These are phyloP conservation scores for Leptoclinus maculatus DNA, from an alignment of 2,797 vertebrate species.

Conservation along the genomic window DNA sequence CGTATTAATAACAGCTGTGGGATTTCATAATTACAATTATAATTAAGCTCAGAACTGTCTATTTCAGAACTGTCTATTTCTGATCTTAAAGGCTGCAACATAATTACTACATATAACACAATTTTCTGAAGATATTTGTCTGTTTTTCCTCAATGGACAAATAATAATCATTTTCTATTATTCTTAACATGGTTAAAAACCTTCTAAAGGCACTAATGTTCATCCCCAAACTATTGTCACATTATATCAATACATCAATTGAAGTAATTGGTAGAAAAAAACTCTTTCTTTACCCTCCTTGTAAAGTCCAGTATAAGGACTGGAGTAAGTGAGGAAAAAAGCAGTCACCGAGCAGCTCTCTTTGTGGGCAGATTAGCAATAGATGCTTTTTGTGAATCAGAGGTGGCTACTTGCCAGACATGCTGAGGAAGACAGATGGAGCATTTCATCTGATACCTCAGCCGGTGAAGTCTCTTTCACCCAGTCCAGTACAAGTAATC, in stretches of 20 bases:
- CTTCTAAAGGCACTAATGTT: neutral
- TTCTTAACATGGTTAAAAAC: neutral
- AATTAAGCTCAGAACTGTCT: neutral
- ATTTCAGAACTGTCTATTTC: neutral
- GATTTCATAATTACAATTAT: neutral
- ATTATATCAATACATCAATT: neutral
- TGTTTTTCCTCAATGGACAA: neutral
- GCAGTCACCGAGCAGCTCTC: constrained; percentile 10
- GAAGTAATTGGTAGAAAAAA: neutral
- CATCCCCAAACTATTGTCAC: neutral
- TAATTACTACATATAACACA: neutral
- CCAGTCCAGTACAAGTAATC: constrained; percentile 8
- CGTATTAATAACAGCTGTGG: neutral
- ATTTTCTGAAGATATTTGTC: neutral
- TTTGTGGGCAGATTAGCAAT: constrained; percentile 46
- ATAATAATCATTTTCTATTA: neutral
- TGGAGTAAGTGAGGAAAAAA: neutral
- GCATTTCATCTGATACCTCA: constrained; percentile 47
- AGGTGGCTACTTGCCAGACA: constrained; percentile 23
- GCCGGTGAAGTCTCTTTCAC: constrained; percentile 26
- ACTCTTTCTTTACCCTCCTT: neutral
- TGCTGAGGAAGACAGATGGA: constrained; percentile 55
- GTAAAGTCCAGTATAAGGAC: neutral
- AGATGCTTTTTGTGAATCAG: constrained; percentile 53
- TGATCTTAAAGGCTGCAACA: neutral